A percentile compares a stretch with the other conserved stretches of the same genome.
Conservation (phyloP, 2,888 invertebrate species). For the Hydrotaea diabolus region DNA sequence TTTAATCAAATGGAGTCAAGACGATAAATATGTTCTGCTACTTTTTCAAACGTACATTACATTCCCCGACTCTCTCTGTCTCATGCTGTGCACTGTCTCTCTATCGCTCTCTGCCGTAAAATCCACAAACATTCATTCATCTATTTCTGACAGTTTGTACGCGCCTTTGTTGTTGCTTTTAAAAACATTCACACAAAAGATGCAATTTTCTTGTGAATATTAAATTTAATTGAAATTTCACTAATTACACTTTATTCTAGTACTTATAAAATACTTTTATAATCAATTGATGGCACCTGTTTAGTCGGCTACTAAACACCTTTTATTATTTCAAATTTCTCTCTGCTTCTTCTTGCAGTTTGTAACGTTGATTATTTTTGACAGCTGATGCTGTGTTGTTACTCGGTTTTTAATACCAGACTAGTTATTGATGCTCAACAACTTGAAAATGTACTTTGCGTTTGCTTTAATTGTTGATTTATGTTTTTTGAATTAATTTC, state of each 20-base stretch:
- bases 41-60: constrained; percentile 41
- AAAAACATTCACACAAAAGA: not conserved
- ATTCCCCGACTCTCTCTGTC: constrained; percentile 16
- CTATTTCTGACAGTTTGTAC: constrained; percentile 22
- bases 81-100: constrained; percentile 16
- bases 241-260: not conserved
- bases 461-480: not conserved
- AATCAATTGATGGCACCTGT: not conserved
- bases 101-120: not conserved
- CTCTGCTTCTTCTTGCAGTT: constrained; percentile 22
- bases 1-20: constrained; percentile 21
- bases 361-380: constrained; percentile 2
- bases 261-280: not conserved
- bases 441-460: not conserved
- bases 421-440: not conserved
- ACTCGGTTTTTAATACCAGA: not conserved
- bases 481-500: not conserved
- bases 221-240: not conserved
- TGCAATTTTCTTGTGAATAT: not conserved
- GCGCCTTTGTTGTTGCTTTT: constrained; percentile 2
- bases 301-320: not conserved
- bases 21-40: constrained; percentile 25
- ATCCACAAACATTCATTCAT: constrained; percentile 22
- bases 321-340: not conserved
- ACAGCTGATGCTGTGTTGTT: constrained; percentile 25